Conservation (phyloP, 2,113 vertebrate genomes). For the Brachionichthys hirsutus region DNA sequence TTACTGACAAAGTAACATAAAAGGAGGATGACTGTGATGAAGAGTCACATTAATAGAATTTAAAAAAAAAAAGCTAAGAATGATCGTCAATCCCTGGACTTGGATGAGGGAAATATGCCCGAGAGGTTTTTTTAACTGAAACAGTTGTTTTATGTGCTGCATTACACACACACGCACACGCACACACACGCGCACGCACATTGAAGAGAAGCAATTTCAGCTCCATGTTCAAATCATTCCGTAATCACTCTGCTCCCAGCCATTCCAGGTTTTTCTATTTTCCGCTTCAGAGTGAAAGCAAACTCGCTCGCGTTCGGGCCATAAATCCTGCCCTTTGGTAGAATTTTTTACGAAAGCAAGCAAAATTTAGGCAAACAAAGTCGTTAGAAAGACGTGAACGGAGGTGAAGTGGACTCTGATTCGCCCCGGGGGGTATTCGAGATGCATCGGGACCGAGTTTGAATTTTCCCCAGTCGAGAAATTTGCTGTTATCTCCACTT, state of each 20-base stretch:
- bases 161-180: conserved; percentile 3
- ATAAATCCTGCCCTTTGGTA: conserved; percentile 33
- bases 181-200: not conserved
- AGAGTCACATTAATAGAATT: not conserved
- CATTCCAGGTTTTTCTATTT: conserved; percentile 55
- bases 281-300: conserved; percentile 25
- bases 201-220: conserved; percentile 42
- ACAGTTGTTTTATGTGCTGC: conserved; percentile 39
- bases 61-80: not conserved
- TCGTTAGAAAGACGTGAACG: not conserved
- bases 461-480: conserved; percentile 20
- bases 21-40: too few species aligned
- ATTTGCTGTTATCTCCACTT: conserved; percentile 19
- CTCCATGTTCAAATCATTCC: conserved; percentile 45
- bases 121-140: conserved; percentile 27
- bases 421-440: not conserved
- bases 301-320: conserved; percentile 22
- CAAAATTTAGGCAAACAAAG: conserved; percentile 2
- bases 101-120: not conserved
- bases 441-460: not conserved
- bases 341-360: conserved; percentile 25
- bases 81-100: conserved; percentile 10
- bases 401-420: not conserved
- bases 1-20: too few species aligned
- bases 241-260: conserved; percentile 54